Base-by-base conservation (phyloP, 1,140 invertebrate species). In the Mycetomoellerius zeteki region DNA sequence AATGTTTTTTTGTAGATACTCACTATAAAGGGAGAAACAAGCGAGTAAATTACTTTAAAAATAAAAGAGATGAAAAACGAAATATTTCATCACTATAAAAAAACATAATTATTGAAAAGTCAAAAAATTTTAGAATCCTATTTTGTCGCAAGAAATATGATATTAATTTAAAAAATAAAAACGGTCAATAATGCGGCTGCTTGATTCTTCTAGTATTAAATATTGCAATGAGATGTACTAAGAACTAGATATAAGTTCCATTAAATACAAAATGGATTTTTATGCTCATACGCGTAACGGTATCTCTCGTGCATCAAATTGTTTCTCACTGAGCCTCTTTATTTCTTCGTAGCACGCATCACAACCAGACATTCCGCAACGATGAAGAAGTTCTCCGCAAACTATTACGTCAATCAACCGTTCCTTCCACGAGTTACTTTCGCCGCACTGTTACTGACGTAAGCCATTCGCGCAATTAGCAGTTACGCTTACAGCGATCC, bases 351-450 rank as follows among this genome's bases (percentile, higher is more conserved):
- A 24, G 33, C 67, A 82, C 78, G 69, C 67, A 72, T 82, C 67
- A 72, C 67, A 4, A n/a, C 52, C 67, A 82, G 67, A 60, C 37
- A 82, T 47, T 30, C 24, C 24, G 24, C 24, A 33, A 60, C 37
- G 69, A 50, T 60, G 69, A 60, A 84, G 54, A 67, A 84, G 69
- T 84, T 84, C 43, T 37, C 37, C 54, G 69, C 24, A 50, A 75
- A 75, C 80, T 82, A 19, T 84, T 84, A 84, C 80, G 80, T 84
- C 80, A 84, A 84, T 84, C 69, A 75, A 84, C 80, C 67, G 21
- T 56, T 47, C 52, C 56, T 75, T 75, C 24, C 7, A 69, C 37
- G 37, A 84, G 54, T 62, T 75, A 75, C 54, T 75, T 73, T 84
- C 50, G 27, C 43, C 27, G n/a, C 33, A 27, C 10, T 27, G 65